phyloP scores from a whole-genome alignment of 2,113 vertebrate species.

The Myotis brandtii region DNA sequence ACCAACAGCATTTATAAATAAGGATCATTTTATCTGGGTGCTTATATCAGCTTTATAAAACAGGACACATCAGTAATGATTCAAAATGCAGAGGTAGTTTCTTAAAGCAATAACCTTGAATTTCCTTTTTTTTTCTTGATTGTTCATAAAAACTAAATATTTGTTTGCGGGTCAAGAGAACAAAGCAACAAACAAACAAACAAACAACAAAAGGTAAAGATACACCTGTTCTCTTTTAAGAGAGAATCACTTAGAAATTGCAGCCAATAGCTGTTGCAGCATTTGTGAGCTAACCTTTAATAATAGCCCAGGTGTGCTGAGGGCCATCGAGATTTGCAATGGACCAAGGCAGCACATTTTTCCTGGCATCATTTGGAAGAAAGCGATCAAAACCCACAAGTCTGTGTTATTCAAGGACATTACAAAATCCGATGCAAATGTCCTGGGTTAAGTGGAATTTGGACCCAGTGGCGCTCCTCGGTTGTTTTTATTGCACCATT shows the following conservation, averaged over 20 bases:
- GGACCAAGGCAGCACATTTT: neutral
- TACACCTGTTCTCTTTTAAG: neutral
- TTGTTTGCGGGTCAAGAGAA: neutral
- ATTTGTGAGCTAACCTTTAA: neutral
- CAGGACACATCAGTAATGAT: neutral
- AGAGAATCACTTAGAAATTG: constrained; percentile 23
- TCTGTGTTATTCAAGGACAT: neutral
- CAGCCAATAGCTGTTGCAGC: neutral
- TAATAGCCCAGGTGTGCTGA: constrained; percentile 42
- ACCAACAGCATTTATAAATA: constrained; percentile 53
- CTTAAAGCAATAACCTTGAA: neutral
- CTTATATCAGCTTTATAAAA: constrained; percentile 61
- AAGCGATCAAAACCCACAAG: neutral
- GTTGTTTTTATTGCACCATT: constrained; percentile 38
- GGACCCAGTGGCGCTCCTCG: neutral
- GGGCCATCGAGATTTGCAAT: neutral
- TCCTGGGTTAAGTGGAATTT: neutral
- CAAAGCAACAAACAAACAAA: constrained; percentile 22
- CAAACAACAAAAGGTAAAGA: neutral
- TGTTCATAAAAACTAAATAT: neutral
- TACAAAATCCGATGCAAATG: constrained; percentile 22
- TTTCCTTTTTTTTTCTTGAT: constrained; percentile 17
- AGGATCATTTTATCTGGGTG: constrained; percentile 53
- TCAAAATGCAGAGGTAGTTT: constrained; percentile 13
- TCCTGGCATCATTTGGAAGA: neutral